phyloP scores from a whole-genome alignment of 64 coral and sea anemone species.

The Stylophora pistillata region DNA sequence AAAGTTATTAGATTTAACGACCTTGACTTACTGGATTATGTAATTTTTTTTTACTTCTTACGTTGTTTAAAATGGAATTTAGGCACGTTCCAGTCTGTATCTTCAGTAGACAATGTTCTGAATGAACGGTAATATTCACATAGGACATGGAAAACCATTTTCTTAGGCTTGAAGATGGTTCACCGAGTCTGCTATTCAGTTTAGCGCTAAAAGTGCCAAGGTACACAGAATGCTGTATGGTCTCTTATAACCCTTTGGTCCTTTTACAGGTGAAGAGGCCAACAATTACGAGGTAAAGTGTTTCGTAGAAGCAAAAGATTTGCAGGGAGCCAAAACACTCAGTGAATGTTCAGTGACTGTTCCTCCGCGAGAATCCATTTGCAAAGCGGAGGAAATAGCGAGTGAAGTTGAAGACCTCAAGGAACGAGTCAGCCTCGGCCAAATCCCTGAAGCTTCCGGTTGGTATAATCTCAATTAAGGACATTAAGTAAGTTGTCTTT shows the following conservation, averaged over 20 bases:
- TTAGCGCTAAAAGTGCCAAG: no score
- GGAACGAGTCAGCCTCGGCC: background rate
- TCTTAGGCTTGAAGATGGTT: no score
- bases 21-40: no score
- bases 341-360: slow-evolving; percentile 5
- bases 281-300: background rate
- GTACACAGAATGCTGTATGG: background rate
- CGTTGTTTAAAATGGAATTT: no score
- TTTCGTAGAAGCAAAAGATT: slow-evolving; percentile 5
- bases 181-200: no score
- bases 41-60: no score
- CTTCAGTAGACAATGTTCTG: no score
- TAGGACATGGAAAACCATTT: no score
- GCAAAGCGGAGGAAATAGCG: background rate
- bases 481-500: no score
- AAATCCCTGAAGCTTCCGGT: background rate
- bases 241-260: background rate
- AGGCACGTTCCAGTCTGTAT: no score
- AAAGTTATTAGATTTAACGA: no score
- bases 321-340: background rate
- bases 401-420: background rate
- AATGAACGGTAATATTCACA: no score
- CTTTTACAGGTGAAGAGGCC: background rate
- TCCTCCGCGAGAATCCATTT: background rate
- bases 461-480: background rate